phyloP scores from a whole-genome alignment of 2,888 invertebrate genomes.

The Labia minor region DNA sequence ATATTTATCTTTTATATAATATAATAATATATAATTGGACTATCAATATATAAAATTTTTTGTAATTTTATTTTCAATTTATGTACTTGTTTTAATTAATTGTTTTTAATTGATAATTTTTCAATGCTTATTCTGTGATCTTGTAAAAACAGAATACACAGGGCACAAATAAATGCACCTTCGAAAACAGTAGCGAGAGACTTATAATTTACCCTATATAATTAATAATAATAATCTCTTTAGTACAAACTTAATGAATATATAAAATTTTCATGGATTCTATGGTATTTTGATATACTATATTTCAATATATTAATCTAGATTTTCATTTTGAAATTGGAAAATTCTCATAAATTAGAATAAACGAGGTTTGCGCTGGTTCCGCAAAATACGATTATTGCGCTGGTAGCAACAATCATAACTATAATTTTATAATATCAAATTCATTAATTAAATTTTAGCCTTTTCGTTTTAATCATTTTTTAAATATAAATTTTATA shows the following conservation, averaged over 20 bases:
- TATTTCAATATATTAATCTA: not conserved
- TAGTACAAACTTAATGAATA: constrained; percentile 16
- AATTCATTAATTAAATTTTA: too few species aligned
- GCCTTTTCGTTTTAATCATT: too few species aligned
- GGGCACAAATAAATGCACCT: constrained; percentile 14
- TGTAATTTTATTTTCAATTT: not conserved
- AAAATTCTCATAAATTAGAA: not conserved
- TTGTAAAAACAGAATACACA: not conserved
- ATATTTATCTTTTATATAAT: not conserved
- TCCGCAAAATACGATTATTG: not conserved
- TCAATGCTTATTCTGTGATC: not conserved
- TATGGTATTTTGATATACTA: not conserved
- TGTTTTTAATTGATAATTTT: not conserved
- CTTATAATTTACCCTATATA: constrained; percentile 17
- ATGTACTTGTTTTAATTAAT: not conserved
- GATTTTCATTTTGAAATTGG: not conserved
- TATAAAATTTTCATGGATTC: not conserved
- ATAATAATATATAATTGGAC: not conserved
- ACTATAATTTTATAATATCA: too few species aligned
- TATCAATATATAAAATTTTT: not conserved
- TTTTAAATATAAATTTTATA: too few species aligned
- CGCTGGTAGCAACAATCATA: not conserved
- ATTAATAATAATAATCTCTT: constrained; percentile 20
- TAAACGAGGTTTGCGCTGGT: not conserved
- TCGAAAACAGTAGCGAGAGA: not conserved